Evolutionary conservation across 2,113 vertebrate species (phyloP), one percentile per base, ranked within the genome.

Genomic region (Cryptomyrus ogoouensis): DNA sequence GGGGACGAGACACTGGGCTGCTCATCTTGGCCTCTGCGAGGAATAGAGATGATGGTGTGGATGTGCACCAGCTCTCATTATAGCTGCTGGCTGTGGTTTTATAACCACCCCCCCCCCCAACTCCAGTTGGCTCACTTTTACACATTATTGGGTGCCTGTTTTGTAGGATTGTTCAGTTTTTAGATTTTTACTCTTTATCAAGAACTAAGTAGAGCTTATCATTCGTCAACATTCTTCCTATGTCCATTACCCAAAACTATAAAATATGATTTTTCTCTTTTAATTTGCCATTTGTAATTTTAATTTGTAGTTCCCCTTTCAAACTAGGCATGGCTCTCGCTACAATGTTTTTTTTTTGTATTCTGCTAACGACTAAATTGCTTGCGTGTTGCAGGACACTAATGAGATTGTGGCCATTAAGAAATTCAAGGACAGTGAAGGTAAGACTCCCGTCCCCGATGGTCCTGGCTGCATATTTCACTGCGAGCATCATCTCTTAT

Each of bases 401-500:
- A 98, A 99, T 97, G 98, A 99, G 96, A 99, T 99, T 92, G 98
- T 99, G 96, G 98, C 98, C 87, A 99, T 99, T 95, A 99, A 99
- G 95, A 99, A 99, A 95, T 99, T 99, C 96, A 99, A 99, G 95
- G 98, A 99, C 95, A 99, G 98, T 62, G 98, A 99, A 98, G 96
- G 96, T 96, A 94, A 94, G 94, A 17, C 31, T 80, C 15, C 5
- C 35, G 5, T 5, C 31, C 31, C 15, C 17, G 5, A 39, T 3
- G 35, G 74, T 8, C 0, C 74, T 19, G 3, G n/a, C 27, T 13
- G 62, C n/a, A 4, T 70, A 4, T 27, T 70, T 70, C n/a, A 84
- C 39, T 83, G 80, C 10, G 42, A 42, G 21, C 21, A 12, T 15
- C 42, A 4, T 19, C 74, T 80, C 13, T 42, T 39, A 80, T 19